Evolutionary conservation across 2,113 vertebrate species (phyloP), one percentile per base, ranked within the genome.

Genomic region (Zootoca vivipara): DNA sequence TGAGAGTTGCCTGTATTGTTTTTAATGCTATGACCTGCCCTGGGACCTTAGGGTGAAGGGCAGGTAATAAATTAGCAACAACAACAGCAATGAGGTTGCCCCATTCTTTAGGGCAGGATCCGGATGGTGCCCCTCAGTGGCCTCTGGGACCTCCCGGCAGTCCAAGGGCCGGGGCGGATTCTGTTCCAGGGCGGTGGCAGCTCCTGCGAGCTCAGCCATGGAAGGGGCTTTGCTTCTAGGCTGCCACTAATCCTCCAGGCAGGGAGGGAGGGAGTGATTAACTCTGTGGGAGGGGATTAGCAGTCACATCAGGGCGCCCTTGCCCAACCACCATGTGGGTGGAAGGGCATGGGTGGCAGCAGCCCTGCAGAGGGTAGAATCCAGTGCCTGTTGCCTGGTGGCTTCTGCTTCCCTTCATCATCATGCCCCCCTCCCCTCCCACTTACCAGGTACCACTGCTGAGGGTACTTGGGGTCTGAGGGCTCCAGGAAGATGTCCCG

Each of bases 391-490:
- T 52, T 52, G 46, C 46, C 46, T 52, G 46, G 46, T 46, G 46
- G 10, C 46, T 52, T 52, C 46, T 52, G 46, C 46, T 52, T 52
- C 46, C 46, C 46, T 52, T 52, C 46, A 52, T 52, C 46, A 52
- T 52, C 46, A 52, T 38, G 30, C 20, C 38, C 20, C 26, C 56
- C 9, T 12, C 40, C 65, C 0, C 5, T 70, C 9, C 22, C 52
- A 85, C 98, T 92, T 93, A 99, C 99, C 98, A 99, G 97, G 95
- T 99, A 99, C 99, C 99, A 99, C 96, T 99, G 99, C 94, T 98
- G 98, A 0, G 93, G 95, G 93, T 98, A 99, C 94, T 98, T 99
- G 33, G 99, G 99, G 95, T 99, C 99, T 0, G 93, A 95, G 73
- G 97, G 98, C 75, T 99, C 98, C 56, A 87, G 94, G 92, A 96